Base-by-base conservation (phyloP, 1,140 invertebrate species). In the Araneus ventricosus region DNA sequence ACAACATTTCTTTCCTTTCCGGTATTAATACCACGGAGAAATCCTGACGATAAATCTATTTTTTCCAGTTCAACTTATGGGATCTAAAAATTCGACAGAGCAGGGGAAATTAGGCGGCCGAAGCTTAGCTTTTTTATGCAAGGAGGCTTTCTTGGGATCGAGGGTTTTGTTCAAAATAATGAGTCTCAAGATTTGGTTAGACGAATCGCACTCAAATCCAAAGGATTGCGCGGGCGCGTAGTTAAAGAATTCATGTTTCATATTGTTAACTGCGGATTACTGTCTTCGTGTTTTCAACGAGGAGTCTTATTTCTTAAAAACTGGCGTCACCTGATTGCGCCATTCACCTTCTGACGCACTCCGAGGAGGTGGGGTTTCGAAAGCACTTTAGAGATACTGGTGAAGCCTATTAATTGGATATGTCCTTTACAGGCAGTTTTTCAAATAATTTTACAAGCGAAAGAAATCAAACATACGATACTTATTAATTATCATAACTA, bases 251-350 rank as follows among this genome's bases (percentile, higher is more conserved):
- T 37, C 90, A 70, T 91, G 84, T 92, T 92, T 63, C n/a, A 39
- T n/a, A 92, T 92, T 92, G 82, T 92, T 92, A 92, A 92, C 59
- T 67, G 52, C 34, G 90, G 90, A 92, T 92, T 92, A 90, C 45
- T 70, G 80, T n/a, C 22, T n/a, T 90, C 30, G 70, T 7, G 20
- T 75, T 75, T 75, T 37, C 70, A 61, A 59, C 27, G 17, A 22
- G 30, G 30, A 61, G 22, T 52, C n/a, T 86, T 30, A 34, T 86
- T 86, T 86, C 39, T 52, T 30, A 86, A 86, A 34, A 86, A 34
- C 59, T 86, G 45, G 30, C 30, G 70, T 75, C 70, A 20, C 34
- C 20, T 75, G 24, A 86, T 57, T 86, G 30, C 52, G 20, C 57
- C 41, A 57, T 57, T 10, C 52, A 34, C n/a, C n/a, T 27, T 59